These are phyloP conservation scores for Eurypyga helias DNA, from an alignment of 2,113 vertebrate species.

Conservation along the genomic window DNA sequence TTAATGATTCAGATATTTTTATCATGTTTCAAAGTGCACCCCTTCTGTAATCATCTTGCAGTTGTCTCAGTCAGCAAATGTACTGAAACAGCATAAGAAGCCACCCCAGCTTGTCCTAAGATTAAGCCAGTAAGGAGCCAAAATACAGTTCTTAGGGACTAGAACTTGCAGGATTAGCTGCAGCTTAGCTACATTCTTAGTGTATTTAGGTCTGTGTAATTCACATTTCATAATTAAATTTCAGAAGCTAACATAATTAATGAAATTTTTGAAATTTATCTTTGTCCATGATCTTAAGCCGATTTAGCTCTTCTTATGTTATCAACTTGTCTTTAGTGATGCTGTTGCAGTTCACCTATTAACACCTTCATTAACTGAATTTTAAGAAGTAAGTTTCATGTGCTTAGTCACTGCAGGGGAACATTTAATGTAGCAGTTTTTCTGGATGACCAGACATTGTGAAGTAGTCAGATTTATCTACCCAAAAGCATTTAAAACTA, in stretches of 20 bases:
- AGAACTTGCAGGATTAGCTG: background rate
- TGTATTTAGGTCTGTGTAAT: background rate
- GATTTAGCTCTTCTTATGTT: background rate
- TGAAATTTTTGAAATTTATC: background rate
- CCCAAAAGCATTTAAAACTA: background rate
- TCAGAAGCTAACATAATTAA: background rate
- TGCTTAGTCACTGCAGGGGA: background rate
- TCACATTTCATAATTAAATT: background rate
- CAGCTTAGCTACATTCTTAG: background rate
- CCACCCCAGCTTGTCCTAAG: background rate
- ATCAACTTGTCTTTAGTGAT: background rate
- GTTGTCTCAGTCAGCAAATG: background rate
- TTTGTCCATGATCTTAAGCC: background rate
- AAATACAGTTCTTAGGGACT: background rate
- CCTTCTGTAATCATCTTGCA: background rate
- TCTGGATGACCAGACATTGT: background rate
- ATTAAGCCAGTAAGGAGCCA: background rate
- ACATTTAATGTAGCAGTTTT: background rate
- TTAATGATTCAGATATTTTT: background rate
- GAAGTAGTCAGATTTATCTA: background rate
- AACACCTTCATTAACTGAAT: background rate
- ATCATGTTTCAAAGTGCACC: background rate
- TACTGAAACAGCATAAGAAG: background rate
- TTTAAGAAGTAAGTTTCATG: background rate
- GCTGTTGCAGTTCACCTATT: background rate